A percentile compares a stretch with the other conserved stretches of the same genome.
These are phyloP conservation scores for Saccopteryx leptura DNA, from an alignment of 2,113 vertebrate species.

Conservation along the genomic window DNA sequence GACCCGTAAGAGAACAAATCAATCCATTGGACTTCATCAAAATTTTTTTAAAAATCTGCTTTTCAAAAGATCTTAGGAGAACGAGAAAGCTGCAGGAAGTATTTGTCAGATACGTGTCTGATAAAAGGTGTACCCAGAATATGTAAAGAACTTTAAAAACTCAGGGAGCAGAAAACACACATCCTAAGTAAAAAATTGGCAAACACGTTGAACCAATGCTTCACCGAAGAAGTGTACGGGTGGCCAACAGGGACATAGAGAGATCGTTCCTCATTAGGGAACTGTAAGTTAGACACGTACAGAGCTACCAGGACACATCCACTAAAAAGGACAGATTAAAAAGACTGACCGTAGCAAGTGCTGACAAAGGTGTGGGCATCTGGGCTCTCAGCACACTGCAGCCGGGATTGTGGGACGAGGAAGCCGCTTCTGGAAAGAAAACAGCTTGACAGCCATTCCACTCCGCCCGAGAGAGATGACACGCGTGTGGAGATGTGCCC, in stretches of 20 bases:
- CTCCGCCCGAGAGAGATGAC: neutral
- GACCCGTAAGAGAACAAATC: neutral
- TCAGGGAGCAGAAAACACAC: neutral
- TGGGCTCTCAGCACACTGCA: neutral
- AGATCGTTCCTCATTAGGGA: neutral
- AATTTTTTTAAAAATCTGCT: neutral
- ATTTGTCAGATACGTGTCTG: neutral
- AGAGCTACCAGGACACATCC: neutral
- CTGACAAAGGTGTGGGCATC: neutral
- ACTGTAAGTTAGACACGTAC: neutral
- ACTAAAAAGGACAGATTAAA: neutral
- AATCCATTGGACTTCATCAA: neutral
- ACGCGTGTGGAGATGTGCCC: fast-evolving
- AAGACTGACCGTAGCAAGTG: neutral
- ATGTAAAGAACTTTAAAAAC: neutral
- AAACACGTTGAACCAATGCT: neutral
- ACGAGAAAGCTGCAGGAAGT: neutral
- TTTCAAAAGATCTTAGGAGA: neutral
- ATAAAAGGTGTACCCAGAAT: neutral
- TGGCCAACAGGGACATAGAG: neutral
- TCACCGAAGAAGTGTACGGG: neutral
- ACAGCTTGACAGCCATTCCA: neutral
- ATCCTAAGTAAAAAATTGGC: neutral
- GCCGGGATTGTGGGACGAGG: neutral
- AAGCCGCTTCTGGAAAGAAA: neutral